Evolutionary conservation across 2,888 invertebrate genomes (phyloP).

Genomic region (Heliconius hortense): DNA sequence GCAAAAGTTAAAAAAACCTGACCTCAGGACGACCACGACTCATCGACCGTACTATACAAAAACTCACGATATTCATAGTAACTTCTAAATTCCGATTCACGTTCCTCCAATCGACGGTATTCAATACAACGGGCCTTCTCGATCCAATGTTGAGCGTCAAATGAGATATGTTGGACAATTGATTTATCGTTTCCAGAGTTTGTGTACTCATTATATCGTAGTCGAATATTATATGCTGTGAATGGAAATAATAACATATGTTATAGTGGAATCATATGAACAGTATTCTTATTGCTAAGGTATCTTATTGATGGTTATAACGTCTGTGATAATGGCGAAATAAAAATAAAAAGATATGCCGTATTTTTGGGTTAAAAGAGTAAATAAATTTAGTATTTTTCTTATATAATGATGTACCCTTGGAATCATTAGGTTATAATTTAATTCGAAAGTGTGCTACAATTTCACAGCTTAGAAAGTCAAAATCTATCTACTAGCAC

Average conservation of each 20-base stretch:
- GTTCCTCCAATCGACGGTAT: constrained; percentile 55
- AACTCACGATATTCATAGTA: constrained; percentile 65
- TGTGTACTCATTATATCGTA: constrained; percentile 59
- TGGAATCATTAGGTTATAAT: too few species aligned
- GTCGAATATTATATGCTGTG: constrained; percentile 63
- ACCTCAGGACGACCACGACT: neutral
- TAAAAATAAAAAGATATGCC: too few species aligned
- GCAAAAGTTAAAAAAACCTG: too few species aligned
- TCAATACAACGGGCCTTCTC: constrained; percentile 43
- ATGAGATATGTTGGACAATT: constrained; percentile 51
- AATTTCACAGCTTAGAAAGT: too few species aligned
- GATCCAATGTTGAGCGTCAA: constrained; percentile 58
- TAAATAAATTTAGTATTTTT: too few species aligned
- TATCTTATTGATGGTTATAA: too few species aligned
- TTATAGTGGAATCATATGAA: neutral
- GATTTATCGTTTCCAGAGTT: constrained; percentile 55
- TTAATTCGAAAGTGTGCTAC: too few species aligned
- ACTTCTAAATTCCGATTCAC: constrained; percentile 51
- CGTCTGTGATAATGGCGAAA: too few species aligned
- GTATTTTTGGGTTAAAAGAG: too few species aligned
- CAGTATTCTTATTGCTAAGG: too few species aligned
- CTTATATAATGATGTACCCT: too few species aligned
- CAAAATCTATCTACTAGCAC: too few species aligned
- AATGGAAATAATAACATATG: neutral
- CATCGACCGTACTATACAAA: neutral